Evolutionary conservation across 2,113 vertebrate species (phyloP), one percentile per base, ranked within the genome.

Genomic region (Urocynchramus pylzowi): DNA sequence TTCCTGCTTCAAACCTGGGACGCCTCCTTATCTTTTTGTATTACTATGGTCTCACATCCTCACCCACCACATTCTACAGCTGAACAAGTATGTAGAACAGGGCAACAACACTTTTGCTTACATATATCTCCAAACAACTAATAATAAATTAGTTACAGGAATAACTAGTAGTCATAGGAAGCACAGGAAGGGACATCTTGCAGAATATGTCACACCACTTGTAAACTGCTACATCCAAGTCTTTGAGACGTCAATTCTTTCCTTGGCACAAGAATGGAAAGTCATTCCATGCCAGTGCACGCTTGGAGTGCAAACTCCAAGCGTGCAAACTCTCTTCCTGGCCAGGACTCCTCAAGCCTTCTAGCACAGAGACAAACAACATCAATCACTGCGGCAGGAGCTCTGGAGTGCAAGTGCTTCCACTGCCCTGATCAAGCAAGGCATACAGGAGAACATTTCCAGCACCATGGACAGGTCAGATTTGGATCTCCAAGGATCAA

Each of bases 401-500:
- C 19, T 76, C n/a, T 47, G 73, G 11, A 23, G 20, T 17, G 26
- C 23, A 30, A 35, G 19, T 18, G n/a, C n/a, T 60, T 31, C 54
- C 11, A 13, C 5, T 17, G 4, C n/a, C 20, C n/a, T 37, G 42
- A n/a, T 76, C 27, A 18, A 19, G 26, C 26, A 30, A 7, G 31
- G 5, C 8, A 14, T 28, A 3, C 4, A 18, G 6, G 8, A 24
- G 42, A 47, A 9, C 3, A 37, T 13, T 28, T 35, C 16, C 54
- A 59, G 42, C 4, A 47, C n/a, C 27, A 8, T 8, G 16, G 42
- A 47, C n/a, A 37, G 42, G 6, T 31, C 73, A 14, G 6, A 5
- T 18, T 24, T 60, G 7, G 6, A 2, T 31, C 11, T 31, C 20
- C 42, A 26, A 37, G 16, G 6, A 37, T 1, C 0, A 2, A 31